Conservation (phyloP, 2,797 vertebrate species). For the Tiaroga cobitis region DNA sequence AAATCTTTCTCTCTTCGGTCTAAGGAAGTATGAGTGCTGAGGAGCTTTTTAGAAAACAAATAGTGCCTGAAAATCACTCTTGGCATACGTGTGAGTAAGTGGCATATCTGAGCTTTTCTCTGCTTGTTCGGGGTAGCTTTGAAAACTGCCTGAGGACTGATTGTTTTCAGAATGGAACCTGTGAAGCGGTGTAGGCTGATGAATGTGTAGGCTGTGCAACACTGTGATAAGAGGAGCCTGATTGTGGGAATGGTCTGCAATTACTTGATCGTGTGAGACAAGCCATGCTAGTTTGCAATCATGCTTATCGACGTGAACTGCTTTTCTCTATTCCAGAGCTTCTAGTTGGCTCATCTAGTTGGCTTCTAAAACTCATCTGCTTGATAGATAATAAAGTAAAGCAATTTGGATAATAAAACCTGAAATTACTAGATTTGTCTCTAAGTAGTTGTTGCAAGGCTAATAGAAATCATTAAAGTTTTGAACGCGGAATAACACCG, state of each 20-base stretch:
- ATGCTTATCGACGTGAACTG: neutral
- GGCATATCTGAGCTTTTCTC: constrained; percentile 33
- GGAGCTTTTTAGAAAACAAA: constrained; percentile 55
- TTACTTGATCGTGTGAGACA: constrained; percentile 37
- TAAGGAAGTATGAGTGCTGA: constrained; percentile 5
- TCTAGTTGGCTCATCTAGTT: neutral
- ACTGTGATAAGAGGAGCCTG: constrained; percentile 43
- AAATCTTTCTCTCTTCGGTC: neutral
- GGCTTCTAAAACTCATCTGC: constrained; percentile 20
- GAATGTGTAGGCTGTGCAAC: constrained; percentile 42
- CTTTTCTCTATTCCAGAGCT: constrained; percentile 14
- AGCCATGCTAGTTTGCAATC: neutral
- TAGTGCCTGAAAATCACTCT: constrained; percentile 46
- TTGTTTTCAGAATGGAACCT: constrained; percentile 56
- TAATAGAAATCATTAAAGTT: neutral
- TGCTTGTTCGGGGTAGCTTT: constrained; percentile 36
- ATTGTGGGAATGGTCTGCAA: constrained; percentile 51
- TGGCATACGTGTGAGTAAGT: constrained; percentile 30
- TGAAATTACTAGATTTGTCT: constrained; percentile 12
- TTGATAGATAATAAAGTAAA: constrained; percentile 17
- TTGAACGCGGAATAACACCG: neutral
- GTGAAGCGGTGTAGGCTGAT: constrained; percentile 44
- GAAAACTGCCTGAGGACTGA: constrained; percentile 45
- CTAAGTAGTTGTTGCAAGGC: neutral
- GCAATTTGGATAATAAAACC: constrained; percentile 13